Conservation (phyloP, 2,797 vertebrate species). For the Holocentrus rufus region DNA sequence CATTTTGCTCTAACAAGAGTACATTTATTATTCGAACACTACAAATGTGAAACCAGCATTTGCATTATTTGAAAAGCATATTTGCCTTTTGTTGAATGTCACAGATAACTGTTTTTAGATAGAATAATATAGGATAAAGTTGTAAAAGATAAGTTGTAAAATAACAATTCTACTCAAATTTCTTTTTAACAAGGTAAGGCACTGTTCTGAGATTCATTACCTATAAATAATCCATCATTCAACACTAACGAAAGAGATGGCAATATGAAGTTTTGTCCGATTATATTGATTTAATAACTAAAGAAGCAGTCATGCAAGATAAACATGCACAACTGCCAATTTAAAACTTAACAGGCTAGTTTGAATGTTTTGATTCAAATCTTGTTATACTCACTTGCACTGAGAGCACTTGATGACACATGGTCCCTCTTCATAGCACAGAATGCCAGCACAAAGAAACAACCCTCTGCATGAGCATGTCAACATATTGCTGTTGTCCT, state of each 20-base stretch:
- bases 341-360: not conserved
- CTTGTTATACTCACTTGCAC: not conserved
- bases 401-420: not conserved
- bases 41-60: not conserved
- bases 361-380: not conserved
- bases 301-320: not conserved
- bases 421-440: not conserved
- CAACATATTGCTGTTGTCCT: no score
- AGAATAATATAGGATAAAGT: no score
- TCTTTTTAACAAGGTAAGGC: not conserved
- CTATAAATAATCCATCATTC: not conserved
- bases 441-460: no score
- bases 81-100: not conserved
- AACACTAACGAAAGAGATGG: not conserved
- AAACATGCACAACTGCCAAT: not conserved
- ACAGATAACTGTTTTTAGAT: no score
- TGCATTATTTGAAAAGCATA: not conserved
- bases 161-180: no score
- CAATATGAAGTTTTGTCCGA: not conserved
- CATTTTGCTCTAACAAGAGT: conserved; percentile 23
- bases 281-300: not conserved
- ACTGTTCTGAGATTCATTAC: not conserved
- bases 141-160: no score
- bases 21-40: not conserved
- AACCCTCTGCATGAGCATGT: no score